phyloP scores from a whole-genome alignment of 2,113 vertebrate genomes.

The Cavia aperea region DNA sequence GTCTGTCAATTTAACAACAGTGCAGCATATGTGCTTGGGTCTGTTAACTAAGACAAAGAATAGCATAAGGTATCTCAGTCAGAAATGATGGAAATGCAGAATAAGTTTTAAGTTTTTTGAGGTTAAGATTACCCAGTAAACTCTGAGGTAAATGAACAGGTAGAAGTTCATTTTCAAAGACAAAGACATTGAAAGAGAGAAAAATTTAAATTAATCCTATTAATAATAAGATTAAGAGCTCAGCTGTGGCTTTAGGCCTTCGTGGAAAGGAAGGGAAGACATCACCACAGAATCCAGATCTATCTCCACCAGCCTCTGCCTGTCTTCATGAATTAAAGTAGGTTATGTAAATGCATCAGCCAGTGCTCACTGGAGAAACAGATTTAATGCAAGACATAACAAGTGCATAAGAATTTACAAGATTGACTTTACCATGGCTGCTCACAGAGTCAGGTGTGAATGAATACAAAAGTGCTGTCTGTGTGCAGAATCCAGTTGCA shows the following conservation, averaged over 20 bases:
- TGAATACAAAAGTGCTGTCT: not conserved
- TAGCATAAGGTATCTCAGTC: not conserved
- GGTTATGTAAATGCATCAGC: not conserved
- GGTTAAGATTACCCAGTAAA: not conserved
- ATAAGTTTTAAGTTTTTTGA: not conserved
- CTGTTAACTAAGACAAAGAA: constrained; percentile 29
- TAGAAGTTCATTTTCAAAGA: not conserved
- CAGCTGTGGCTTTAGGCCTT: not conserved
- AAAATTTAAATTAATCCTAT: not conserved
- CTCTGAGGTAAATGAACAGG: not conserved
- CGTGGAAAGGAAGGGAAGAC: not conserved
- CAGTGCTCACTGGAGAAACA: not conserved
- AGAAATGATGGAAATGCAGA: not conserved
- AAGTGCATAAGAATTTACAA: not conserved
- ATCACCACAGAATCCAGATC: not conserved
- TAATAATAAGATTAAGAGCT: not conserved
- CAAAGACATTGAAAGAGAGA: not conserved
- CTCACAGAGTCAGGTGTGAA: not conserved
- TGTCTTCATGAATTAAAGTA: not conserved
- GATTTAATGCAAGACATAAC: not conserved
- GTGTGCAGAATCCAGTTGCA: not conserved
- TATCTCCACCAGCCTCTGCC: not conserved
- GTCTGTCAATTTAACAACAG: constrained; percentile 24
- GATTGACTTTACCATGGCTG: not conserved
- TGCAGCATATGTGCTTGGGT: not conserved